A percentile compares a stretch with the other conserved stretches of the same genome.
phyloP scores from a whole-genome alignment of 2,888 invertebrate genomes.

The Myathropa florea region DNA sequence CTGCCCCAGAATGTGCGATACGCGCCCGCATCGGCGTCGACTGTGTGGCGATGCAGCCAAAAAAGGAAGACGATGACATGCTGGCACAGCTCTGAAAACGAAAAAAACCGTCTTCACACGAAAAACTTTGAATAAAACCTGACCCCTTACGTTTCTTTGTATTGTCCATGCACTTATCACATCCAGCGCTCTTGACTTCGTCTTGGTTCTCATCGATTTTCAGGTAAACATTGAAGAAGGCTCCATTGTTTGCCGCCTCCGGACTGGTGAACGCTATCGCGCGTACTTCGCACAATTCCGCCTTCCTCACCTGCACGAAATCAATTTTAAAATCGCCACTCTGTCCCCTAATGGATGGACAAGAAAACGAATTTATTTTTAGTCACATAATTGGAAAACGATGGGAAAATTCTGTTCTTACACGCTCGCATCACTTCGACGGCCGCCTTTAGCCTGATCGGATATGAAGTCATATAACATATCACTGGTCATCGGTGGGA shows the following conservation, averaged over 20 bases:
- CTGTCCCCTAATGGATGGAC: conserved; percentile 58
- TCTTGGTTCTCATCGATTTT: conserved; percentile 74
- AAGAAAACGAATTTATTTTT: conserved; percentile 38
- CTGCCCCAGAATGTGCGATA: conserved; percentile 77
- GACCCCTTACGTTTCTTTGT: conserved; percentile 37
- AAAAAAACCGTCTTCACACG: not conserved
- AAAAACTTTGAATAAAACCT: not conserved
- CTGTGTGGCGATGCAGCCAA: conserved; percentile 77
- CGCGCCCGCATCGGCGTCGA: conserved; percentile 72
- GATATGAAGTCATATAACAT: conserved; percentile 77
- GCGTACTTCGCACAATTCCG: conserved; percentile 75
- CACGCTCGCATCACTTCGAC: conserved; percentile 36
- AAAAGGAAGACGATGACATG: conserved; percentile 78
- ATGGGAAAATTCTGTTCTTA: not conserved
- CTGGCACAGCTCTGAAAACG: conserved; percentile 74
- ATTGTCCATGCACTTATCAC: conserved; percentile 74
- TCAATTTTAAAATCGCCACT: conserved; percentile 76
- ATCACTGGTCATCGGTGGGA: conserved; percentile 76
- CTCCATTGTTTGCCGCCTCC: conserved; percentile 74
- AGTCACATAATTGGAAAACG: conserved; percentile 11
- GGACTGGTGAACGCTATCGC: conserved; percentile 76
- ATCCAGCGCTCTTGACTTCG: conserved; percentile 74
- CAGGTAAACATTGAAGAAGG: conserved; percentile 74
- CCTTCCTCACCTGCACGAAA: conserved; percentile 77
- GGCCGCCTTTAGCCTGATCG: conserved; percentile 61